Evolutionary conservation across 2,113 vertebrate genomes (phyloP).

Genomic region (Menura novaehollandiae): DNA sequence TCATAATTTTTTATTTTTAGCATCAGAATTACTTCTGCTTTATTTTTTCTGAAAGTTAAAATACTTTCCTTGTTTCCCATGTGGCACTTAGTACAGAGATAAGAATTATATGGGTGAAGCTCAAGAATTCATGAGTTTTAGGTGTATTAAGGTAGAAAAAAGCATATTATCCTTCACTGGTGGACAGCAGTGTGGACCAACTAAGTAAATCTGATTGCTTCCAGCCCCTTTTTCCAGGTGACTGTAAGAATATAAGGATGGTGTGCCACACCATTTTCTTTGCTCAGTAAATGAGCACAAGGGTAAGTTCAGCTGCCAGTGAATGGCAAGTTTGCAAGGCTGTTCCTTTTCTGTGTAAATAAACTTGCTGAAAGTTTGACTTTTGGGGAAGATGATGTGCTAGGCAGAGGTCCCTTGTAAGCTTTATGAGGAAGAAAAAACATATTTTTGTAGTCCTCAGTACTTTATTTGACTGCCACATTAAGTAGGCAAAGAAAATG

Average conservation of each 20-base stretch:
- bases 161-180: neutral
- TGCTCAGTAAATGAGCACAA: neutral
- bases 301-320: neutral
- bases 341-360: neutral
- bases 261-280: neutral
- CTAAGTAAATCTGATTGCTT: neutral
- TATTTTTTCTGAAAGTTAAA: neutral
- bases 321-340: neutral
- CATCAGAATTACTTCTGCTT: neutral
- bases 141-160: neutral
- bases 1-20: neutral
- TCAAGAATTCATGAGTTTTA: neutral
- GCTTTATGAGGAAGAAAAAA: neutral
- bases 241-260: neutral
- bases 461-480: neutral
- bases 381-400: neutral
- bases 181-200: neutral
- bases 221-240: neutral
- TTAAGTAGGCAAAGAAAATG: neutral
- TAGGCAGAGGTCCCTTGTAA: neutral
- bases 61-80: neutral
- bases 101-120: neutral
- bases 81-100: neutral
- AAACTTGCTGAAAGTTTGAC: neutral
- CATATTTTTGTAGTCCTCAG: neutral